A percentile compares a stretch with the other conserved stretches of the same genome.
Conservation (phyloP, 2,888 invertebrate genomes). For the Lordiphosa fenestrarum region DNA sequence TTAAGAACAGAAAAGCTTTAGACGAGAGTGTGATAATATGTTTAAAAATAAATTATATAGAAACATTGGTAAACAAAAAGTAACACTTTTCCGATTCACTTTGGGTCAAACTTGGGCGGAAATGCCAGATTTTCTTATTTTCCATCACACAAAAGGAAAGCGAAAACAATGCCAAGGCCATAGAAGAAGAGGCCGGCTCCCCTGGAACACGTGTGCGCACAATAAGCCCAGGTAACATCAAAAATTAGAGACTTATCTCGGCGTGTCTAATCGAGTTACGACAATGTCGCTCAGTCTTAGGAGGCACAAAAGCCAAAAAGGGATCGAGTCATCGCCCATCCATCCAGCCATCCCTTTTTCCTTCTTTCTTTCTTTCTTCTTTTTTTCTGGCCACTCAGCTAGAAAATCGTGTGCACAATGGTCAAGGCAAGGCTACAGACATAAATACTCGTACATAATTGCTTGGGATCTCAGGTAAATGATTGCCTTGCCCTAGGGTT, state of each 20-base stretch:
- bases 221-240: conserved; percentile 49
- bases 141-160: conserved; percentile 50
- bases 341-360: conserved; percentile 28
- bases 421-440: conserved; percentile 40
- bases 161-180: conserved; percentile 72
- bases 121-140: conserved; percentile 37
- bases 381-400: conserved; percentile 49
- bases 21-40: conserved; percentile 61
- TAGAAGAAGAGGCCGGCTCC: conserved; percentile 1
- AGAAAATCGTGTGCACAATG: conserved; percentile 58
- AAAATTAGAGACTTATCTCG: conserved; percentile 68
- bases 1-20: conserved; percentile 52
- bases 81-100: background rate
- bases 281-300: conserved; percentile 58
- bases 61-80: conserved; percentile 29
- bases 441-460: conserved; percentile 41
- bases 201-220: conserved; percentile 78
- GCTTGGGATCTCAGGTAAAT: conserved; percentile 61
- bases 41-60: conserved; percentile 61
- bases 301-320: conserved; percentile 38
- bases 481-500: conserved; percentile 53
- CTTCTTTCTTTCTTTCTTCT: conserved; percentile 2
- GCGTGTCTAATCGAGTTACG: conserved; percentile 71
- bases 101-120: background rate
- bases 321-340: conserved; percentile 56